Conservation (phyloP, 2,888 invertebrate genomes). For the Brachylomia viminalis region DNA sequence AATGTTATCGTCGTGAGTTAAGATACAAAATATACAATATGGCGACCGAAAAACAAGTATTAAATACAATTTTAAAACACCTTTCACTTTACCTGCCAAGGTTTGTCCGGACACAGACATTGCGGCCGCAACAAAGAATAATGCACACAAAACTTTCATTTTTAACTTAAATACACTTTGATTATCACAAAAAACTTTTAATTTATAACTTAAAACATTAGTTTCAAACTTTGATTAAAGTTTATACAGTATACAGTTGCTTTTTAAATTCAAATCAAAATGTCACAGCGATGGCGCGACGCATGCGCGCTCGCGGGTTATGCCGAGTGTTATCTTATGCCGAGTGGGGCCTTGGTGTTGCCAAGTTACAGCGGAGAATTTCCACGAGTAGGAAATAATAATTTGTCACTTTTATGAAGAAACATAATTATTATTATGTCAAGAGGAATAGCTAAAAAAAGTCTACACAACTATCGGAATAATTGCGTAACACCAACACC, state of each 20-base stretch:
- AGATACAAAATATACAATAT: constrained; percentile 51
- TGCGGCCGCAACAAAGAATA: constrained; percentile 73
- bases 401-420: background rate
- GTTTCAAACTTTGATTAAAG: constrained; percentile 23
- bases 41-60: constrained; percentile 58
- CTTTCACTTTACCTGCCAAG: constrained; percentile 89
- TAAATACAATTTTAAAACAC: constrained; percentile 69
- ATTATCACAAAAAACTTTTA: constrained; percentile 48
- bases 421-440: background rate
- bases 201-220: constrained; percentile 20
- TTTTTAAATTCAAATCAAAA: constrained; percentile 40
- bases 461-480: too few relatives aligned
- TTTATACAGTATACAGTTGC: constrained; percentile 10
- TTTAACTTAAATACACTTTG: constrained; percentile 58
- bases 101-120: constrained; percentile 82
- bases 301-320: constrained; percentile 61
- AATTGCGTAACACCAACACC: too few relatives aligned
- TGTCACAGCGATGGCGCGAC: constrained; percentile 57
- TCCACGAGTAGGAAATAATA: constrained; percentile 1
- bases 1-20: constrained; percentile 3
- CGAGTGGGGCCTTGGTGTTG: constrained; percentile 63
- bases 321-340: too few relatives aligned
- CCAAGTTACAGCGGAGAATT: constrained; percentile 24
- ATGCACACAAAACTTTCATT: constrained; percentile 73
- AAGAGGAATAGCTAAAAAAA: background rate